Base-by-base conservation (phyloP, 2,797 vertebrate species). In the Cyprinodon diabolis region DNA sequence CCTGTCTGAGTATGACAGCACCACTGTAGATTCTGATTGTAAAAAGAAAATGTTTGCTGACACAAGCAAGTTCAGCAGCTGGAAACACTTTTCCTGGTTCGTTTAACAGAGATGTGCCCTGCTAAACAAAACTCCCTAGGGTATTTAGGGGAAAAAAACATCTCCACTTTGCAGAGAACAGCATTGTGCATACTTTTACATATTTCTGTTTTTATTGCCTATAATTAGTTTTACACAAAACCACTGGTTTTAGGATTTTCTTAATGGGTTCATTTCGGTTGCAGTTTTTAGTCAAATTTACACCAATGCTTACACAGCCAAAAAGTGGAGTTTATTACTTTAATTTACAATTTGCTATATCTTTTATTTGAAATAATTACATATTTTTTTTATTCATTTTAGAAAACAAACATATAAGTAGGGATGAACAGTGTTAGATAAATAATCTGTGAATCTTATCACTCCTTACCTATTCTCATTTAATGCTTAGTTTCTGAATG, bases 41-140 rank as follows among this genome's bases (percentile, higher is more conserved):
- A 82, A 90, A 88, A 80, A 55, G 9, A 65, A 73, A 70, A 43
- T 52, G 74, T 80, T 56, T 86, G 88, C 91, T 87, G 90, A 90
- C 82, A 73, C 83, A 80, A 66, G 74, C 75, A 1, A 84, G 81
- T 69, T 80, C 74, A 74, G 70, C 83, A 79, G 72, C 86, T 74
- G 21, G 76, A 80, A 79, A 85, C 84, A 80, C 78, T 90, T 74
- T 72, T 79, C 66, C 54, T 40, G 77, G 63, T 71, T 83, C 84
- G 86, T 81, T 90, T 90, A 86, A 82, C 56, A 75, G 70, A 81
- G 71, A 47, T 74, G 43, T 65, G 78, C 79, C 51, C 84, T 75
- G 69, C 66, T 69, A 85, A 72, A 89, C 76, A 70, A 79, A 87
- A 83, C 75, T 68, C 30, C 30, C 35, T 8, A 1, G 35, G 35